Evolutionary conservation across 2,113 vertebrate genomes (phyloP), one percentile per base, ranked within the genome.

Genomic region (Sigmodon hispidus): DNA sequence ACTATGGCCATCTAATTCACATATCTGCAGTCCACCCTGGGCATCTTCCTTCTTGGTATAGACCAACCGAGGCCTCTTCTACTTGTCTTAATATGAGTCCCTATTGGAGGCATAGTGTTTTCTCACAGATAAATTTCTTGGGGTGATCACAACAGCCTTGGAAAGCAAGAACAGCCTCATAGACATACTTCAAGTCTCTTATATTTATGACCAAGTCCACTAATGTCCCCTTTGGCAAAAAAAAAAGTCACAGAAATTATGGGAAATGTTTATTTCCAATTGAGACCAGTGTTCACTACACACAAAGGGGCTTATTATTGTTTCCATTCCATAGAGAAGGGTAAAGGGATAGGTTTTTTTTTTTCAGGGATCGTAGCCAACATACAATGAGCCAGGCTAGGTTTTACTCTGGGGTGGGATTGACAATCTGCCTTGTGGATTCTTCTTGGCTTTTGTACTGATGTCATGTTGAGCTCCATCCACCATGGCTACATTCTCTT

Each of bases 321-420:
- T 21, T 40, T 48, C 29, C 40, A 67, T 57, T 50, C 89, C 86
- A 59, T 17, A 90, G 52, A 75, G 40, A 13, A 50, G 26, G 57
- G 12, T 4, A 29, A 31, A 67, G 24, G 90, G 87, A 43, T 89
- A 91, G 40, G 91, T 3, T 19, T 22, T 67, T 93, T 3, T 19
- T 22, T 67, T 92, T 29, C 36, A 90, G 93, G 85, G 57, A 95
- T 90, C 87, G 79, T 24, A 97, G 76, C 94, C 50, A 55, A 67
- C 1, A 4, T 55, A 22, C 36, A 21, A 0, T 45, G 86, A 72
- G 1, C 36, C 36, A 43, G 36, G 95, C 93, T 95, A 69, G 89
- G 91, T 48, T 61, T 26, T 91, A 83, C 90, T 77, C 59, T 90
- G 63, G 48, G 76, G 94, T 91, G 24, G 22, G 55, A n/a, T 16